These are phyloP conservation scores for Oikopleura dioica DNA, from an alignment of 23 tunicate species.

Conservation along the genomic window DNA sequence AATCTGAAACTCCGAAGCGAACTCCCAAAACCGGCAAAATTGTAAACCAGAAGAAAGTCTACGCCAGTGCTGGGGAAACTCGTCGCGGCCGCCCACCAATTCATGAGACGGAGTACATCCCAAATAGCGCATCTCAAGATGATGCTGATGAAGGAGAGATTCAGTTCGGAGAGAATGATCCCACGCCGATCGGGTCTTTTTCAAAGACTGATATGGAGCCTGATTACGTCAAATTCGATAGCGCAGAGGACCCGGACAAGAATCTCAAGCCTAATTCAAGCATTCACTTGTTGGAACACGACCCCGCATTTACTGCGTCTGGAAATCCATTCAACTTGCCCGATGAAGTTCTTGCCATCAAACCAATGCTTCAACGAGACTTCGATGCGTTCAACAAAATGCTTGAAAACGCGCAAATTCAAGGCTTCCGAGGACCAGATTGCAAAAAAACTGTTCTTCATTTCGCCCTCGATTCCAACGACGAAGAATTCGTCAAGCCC, in stretches of 20 bases:
- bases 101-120: neutral
- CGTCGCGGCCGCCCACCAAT: constrained; percentile 1
- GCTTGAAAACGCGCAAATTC: neutral
- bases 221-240: neutral
- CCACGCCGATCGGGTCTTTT: neutral
- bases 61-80: neutral
- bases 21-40: neutral
- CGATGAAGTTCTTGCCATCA: neutral
- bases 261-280: constrained; percentile 3
- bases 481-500: constrained; percentile 4
- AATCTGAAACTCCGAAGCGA: no score
- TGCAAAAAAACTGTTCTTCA: neutral
- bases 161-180: neutral
- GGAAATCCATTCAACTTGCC: constrained; percentile 12
- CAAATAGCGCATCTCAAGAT: neutral
- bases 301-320: constrained; percentile 3
- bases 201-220: neutral
- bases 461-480: constrained; percentile 2
- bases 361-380: neutral
- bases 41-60: neutral
- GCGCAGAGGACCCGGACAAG: neutral
- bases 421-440: constrained; percentile 3
- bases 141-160: neutral
- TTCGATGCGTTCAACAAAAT: neutral
- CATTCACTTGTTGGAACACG: neutral